Conservation (phyloP, 2,113 vertebrate species). For the Alligator mississippiensis region DNA sequence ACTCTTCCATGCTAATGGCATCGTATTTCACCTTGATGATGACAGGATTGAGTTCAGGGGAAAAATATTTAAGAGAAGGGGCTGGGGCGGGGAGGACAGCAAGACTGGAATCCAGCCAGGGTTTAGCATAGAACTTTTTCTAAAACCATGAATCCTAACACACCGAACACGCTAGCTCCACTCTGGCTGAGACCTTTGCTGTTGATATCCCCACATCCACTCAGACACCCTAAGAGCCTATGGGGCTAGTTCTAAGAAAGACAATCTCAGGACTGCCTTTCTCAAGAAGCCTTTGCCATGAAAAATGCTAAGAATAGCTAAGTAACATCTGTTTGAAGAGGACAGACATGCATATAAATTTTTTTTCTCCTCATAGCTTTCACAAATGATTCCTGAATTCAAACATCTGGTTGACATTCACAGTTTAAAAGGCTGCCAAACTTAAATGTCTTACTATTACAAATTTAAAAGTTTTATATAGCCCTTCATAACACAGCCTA, state of each 20-base stretch:
- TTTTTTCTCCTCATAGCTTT: neutral
- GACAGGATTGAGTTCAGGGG: neutral
- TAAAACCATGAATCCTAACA: neutral
- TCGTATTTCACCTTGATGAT: slow-evolving; percentile 24
- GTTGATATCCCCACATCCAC: neutral
- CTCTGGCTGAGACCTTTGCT: neutral
- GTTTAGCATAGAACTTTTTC: neutral
- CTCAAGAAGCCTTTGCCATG: neutral
- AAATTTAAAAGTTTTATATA: neutral
- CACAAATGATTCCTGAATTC: neutral
- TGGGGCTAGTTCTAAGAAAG: neutral
- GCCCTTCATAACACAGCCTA: neutral
- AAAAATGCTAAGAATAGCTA: neutral
- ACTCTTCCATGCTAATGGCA: neutral
- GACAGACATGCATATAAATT: neutral
- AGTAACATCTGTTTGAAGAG: neutral
- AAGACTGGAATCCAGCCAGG: neutral
- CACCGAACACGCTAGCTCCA: neutral
- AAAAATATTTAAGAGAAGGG: neutral
- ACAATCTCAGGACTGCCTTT: neutral
- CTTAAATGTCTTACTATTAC: neutral
- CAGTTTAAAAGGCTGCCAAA: neutral
- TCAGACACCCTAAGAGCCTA: neutral
- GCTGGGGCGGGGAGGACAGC: accelerated
- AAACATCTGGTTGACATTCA: neutral